Conservation (phyloP, 2,888 invertebrate species). For the Camptogramma bilineatum region DNA sequence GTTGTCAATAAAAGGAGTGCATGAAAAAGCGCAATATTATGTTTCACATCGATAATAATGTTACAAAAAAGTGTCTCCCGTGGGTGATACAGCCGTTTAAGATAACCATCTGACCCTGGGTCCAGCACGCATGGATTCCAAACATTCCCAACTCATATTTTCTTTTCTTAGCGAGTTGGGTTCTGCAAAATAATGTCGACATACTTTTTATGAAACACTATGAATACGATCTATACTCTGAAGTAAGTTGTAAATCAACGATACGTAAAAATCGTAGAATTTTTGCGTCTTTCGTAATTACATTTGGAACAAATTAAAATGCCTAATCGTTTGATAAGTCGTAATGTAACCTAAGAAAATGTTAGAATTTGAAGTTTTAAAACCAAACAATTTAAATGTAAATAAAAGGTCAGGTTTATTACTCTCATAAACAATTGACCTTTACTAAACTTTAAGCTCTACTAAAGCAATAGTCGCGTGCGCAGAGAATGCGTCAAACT, state of each 20-base stretch:
- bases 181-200: constrained; percentile 30
- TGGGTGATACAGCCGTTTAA: constrained; percentile 84
- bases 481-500: constrained; percentile 65
- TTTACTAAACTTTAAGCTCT: constrained; percentile 10
- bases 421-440: constrained; percentile 12
- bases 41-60: constrained; percentile 75
- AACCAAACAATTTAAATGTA: not conserved
- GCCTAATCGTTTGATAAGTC: no score
- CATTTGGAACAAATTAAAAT: not conserved
- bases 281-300: not conserved
- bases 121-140: constrained; percentile 79
- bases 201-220: constrained; percentile 6
- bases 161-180: constrained; percentile 52
- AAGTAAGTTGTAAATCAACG: not conserved
- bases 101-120: constrained; percentile 83
- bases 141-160: constrained; percentile 73
- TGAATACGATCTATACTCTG: not conserved
- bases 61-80: constrained; percentile 83
- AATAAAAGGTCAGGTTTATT: constrained; percentile 12
- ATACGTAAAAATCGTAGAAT: not conserved
- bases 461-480: constrained; percentile 58
- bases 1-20: constrained; percentile 43
- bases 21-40: constrained; percentile 63
- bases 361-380: not conserved
- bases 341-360: constrained; percentile 2